Conservation (phyloP, 2,888 invertebrate species). For the Elegia similella region DNA sequence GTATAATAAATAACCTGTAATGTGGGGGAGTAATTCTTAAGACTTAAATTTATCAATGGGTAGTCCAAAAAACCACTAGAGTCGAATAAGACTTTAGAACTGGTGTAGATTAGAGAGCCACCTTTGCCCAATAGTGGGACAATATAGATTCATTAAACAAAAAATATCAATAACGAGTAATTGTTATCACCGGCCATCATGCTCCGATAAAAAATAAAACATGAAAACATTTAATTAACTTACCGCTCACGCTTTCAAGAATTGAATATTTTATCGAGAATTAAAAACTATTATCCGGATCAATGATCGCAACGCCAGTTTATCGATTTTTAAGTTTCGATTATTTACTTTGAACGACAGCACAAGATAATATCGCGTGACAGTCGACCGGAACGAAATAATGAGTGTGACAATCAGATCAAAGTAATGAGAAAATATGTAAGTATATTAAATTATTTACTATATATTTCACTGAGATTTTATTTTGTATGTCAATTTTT, state of each 20-base stretch:
- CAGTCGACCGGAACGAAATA: slow-evolving; percentile 55
- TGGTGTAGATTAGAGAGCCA: no score
- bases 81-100: no score
- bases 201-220: background rate
- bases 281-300: slow-evolving; percentile 11
- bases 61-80: no score
- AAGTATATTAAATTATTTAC: background rate
- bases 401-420: slow-evolving; percentile 50
- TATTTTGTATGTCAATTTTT: no score
- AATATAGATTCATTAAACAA: no score
- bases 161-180: no score
- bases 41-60: no score
- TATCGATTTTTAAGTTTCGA: slow-evolving; percentile 38
- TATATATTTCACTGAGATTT: no score
- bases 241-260: background rate
- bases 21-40: no score
- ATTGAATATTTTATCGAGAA: background rate
- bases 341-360: slow-evolving; percentile 48
- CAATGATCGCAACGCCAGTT: slow-evolving; percentile 17
- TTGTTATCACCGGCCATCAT: no score
- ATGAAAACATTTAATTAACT: background rate
- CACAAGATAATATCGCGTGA: slow-evolving; percentile 39
- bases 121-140: no score
- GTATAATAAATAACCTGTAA: no score
- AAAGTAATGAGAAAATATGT: background rate